These are phyloP conservation scores for Odobenus rosmarus DNA, from an alignment of 2,113 vertebrate species.

Conservation along the genomic window DNA sequence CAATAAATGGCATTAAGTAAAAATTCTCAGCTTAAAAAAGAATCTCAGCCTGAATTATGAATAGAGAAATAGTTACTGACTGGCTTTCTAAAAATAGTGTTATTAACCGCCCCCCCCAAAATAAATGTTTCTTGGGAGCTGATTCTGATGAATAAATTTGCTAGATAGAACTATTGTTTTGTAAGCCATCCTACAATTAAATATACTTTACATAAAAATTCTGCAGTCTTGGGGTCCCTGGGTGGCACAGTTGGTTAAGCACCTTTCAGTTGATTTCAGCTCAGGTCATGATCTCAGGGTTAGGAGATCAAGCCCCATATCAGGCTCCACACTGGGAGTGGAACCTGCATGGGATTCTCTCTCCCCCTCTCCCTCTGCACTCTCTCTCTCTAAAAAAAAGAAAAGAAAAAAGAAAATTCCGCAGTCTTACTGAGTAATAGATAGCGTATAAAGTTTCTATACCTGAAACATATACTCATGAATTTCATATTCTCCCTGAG, in stretches of 20 bases:
- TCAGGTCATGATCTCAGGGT: background rate
- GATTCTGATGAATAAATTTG: background rate
- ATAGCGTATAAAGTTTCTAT: background rate
- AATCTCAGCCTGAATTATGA: background rate
- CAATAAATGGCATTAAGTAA: background rate
- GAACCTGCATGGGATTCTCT: background rate
- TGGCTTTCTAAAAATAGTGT: conserved; percentile 49
- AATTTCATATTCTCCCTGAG: background rate
- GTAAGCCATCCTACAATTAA: background rate
- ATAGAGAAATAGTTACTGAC: background rate
- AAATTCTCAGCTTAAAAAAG: conserved; percentile 26
- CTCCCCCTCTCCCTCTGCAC: background rate
- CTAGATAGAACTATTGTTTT: background rate
- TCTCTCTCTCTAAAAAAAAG: background rate
- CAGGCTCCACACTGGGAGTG: background rate
- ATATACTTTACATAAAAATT: background rate
- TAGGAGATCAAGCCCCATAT: background rate
- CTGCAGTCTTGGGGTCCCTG: background rate
- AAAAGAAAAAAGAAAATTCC: background rate
- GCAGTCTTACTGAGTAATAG: background rate
- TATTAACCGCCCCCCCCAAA: background rate
- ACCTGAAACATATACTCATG: background rate
- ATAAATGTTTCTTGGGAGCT: background rate
- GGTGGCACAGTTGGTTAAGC: background rate
- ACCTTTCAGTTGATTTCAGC: background rate